A percentile compares a stretch with the other conserved stretches of the same genome.
phyloP scores from a whole-genome alignment of 2,797 vertebrate genomes.

The Huso huso region DNA sequence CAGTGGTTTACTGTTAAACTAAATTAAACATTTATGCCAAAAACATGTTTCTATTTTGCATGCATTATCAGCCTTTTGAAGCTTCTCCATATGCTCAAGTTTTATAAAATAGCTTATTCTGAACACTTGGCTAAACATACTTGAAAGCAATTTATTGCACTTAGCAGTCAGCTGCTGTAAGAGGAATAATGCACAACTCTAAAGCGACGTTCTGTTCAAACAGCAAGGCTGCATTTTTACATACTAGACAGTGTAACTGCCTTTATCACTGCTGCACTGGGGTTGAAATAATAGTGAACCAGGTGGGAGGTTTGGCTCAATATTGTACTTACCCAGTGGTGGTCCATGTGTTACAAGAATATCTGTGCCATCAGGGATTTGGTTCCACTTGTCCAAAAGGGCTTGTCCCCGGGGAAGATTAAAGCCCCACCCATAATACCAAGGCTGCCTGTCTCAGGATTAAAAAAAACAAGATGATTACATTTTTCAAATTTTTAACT shows the following conservation, averaged over 20 bases:
- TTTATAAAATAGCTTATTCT: constrained; percentile 53
- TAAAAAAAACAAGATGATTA: constrained; percentile 22
- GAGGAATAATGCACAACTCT: constrained; percentile 48
- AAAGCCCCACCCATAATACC: constrained; percentile 97
- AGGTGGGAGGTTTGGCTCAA: constrained; percentile 22
- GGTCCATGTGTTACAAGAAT: constrained; percentile 93
- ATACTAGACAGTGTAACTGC: no score
- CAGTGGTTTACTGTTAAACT: constrained; percentile 31
- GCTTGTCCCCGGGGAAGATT: constrained; percentile 91
- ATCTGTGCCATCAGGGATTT: constrained; percentile 88
- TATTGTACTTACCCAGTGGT: constrained; percentile 76
- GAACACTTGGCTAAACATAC: constrained; percentile 66
- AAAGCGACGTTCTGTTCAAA: constrained; percentile 38
- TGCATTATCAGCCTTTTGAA: constrained; percentile 67
- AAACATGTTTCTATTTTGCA: constrained; percentile 51
- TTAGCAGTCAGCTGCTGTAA: constrained; percentile 43
- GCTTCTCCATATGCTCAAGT: constrained; percentile 68
- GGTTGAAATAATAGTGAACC: not conserved
- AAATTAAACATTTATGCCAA: constrained; percentile 42
- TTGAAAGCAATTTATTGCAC: constrained; percentile 57
- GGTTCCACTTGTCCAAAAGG: constrained; percentile 95
- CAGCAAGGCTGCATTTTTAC: constrained; percentile 18
- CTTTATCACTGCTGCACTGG: not conserved
- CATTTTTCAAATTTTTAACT: no score
- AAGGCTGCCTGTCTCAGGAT: constrained; percentile 79